phyloP scores from a whole-genome alignment of 2,888 invertebrate genomes.

The Ophonus ardosiacus region DNA sequence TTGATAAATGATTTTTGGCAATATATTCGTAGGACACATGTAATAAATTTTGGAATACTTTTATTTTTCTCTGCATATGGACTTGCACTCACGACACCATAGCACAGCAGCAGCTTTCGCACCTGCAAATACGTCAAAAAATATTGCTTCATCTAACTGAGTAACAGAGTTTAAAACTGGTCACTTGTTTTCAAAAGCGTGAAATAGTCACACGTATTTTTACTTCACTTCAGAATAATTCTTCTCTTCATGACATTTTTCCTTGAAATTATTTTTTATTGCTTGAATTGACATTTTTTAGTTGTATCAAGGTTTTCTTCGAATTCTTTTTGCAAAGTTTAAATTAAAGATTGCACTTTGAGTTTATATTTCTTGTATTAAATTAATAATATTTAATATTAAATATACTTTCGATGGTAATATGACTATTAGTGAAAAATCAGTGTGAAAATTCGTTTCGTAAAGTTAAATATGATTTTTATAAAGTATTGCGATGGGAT shows the following conservation, averaged over 20 bases:
- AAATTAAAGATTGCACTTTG: too few relatives aligned
- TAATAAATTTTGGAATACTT: slow-evolving; percentile 23
- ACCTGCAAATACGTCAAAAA: slow-evolving; percentile 15
- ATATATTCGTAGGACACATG: not conserved
- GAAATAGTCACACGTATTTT: not conserved
- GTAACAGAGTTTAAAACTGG: not conserved
- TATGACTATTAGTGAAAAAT: too few relatives aligned
- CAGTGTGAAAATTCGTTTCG: too few relatives aligned
- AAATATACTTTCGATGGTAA: too few relatives aligned
- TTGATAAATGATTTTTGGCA: not conserved
- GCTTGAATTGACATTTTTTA: not conserved
- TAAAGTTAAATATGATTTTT: too few relatives aligned
- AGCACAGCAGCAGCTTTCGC: slow-evolving; percentile 31
- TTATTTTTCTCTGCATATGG: slow-evolving; percentile 60
- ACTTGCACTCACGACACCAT: slow-evolving; percentile 51
- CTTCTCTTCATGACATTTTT: not conserved
- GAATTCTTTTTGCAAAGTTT: not conserved
- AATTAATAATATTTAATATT: too few relatives aligned
- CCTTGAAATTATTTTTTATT: not conserved
- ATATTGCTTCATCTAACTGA: slow-evolving; percentile 38
- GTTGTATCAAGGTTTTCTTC: not conserved
- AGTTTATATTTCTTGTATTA: too few relatives aligned
- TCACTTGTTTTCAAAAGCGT: not conserved
- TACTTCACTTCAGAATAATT: not conserved
- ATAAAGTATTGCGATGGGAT: too few relatives aligned